Evolutionary conservation across 2,797 vertebrate genomes (phyloP).

Genomic region (Lagorchestes hirsutus): DNA sequence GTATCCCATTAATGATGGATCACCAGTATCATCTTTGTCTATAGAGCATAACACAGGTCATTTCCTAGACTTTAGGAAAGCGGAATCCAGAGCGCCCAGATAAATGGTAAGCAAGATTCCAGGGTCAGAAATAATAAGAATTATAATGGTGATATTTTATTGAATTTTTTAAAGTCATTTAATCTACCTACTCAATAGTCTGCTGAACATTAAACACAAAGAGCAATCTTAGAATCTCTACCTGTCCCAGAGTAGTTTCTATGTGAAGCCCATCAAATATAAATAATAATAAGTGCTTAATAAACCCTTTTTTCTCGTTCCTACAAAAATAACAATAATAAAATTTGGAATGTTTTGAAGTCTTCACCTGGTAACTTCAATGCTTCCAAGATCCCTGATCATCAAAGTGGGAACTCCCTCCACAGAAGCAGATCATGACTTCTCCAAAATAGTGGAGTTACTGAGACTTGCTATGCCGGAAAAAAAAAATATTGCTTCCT

Average conservation of each 20-base stretch:
- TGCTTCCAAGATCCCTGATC: not conserved
- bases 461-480: not conserved
- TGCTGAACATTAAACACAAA: not conserved
- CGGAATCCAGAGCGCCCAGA: not conserved
- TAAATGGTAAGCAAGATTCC: not conserved
- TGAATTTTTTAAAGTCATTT: not conserved
- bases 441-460: not conserved
- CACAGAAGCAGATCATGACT: no score
- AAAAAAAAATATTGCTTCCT: not conserved
- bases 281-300: not conserved
- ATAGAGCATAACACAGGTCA: not conserved
- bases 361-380: not conserved
- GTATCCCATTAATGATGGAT: not conserved
- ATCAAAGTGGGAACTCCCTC: no score
- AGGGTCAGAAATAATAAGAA: not conserved
- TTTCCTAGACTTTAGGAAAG: not conserved
- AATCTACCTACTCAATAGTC: not conserved
- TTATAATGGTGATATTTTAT: not conserved
- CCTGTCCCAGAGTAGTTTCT: not conserved
- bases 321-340: not conserved
- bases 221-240: not conserved
- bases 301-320: not conserved
- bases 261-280: not conserved
- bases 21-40: not conserved
- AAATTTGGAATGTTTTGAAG: not conserved